Percentiles rank a stretch among this genome's conserved stretches.
phyloP scores from a whole-genome alignment of 2,113 vertebrate species.

The Galbula dea region DNA sequence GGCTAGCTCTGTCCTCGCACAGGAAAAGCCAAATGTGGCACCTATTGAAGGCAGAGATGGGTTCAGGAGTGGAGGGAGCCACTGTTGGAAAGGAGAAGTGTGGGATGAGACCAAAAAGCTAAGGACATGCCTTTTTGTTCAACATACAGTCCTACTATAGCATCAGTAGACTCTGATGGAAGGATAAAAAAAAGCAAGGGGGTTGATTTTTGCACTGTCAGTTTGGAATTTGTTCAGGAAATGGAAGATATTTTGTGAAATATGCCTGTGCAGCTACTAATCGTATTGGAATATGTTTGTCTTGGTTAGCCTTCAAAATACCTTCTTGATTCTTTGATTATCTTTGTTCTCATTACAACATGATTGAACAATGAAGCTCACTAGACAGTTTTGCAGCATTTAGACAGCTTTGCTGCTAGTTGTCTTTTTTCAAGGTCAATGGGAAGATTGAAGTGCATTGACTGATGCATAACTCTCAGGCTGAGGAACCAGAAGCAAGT shows the following conservation, averaged over 20 bases:
- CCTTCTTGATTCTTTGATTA: neutral
- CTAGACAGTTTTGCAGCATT: neutral
- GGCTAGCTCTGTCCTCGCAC: neutral
- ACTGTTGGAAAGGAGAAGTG: neutral
- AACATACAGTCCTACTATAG: neutral
- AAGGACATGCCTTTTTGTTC: neutral
- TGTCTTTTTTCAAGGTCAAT: neutral
- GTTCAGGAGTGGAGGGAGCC: neutral
- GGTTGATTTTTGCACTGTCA: neutral
- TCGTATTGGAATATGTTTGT: neutral
- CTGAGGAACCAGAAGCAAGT: neutral
- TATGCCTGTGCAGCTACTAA: neutral
- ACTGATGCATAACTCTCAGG: neutral
- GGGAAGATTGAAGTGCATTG: neutral
- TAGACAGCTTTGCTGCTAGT: neutral
- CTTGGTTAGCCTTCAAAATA: neutral
- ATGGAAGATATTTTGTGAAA: neutral
- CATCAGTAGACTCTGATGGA: neutral
- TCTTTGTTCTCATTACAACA: neutral
- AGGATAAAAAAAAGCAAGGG: neutral
- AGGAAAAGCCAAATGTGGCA: neutral
- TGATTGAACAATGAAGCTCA: neutral
- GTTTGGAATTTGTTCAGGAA: neutral
- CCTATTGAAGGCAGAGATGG: neutral
- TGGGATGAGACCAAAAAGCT: neutral